Percentiles rank a stretch among this genome's conserved stretches.
Conservation (phyloP, 2,113 vertebrate genomes). For the Platanista minor region DNA sequence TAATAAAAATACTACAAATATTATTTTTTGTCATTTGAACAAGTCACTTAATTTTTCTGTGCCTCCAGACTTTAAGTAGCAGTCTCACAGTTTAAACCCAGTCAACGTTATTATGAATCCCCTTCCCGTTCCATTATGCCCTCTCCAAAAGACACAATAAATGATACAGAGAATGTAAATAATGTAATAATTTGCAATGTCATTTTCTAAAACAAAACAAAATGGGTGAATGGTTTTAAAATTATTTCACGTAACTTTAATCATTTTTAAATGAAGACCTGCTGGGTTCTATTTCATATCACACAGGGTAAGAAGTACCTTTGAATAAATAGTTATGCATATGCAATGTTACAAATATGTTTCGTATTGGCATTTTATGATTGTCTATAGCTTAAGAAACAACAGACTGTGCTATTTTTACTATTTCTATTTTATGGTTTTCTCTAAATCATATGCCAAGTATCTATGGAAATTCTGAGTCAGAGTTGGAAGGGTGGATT, state of each 20-base stretch:
- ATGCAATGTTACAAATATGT: not conserved
- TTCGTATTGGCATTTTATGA: not conserved
- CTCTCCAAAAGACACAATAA: not conserved
- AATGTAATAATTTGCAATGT: not conserved
- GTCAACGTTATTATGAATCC: not conserved
- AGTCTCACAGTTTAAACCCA: not conserved
- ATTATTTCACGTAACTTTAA: not conserved
- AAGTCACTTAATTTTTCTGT: not conserved
- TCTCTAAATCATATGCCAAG: not conserved
- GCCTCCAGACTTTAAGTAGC: not conserved
- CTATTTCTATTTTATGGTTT: not conserved
- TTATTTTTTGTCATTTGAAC: not conserved
- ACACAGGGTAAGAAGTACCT: not conserved
- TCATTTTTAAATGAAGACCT: not conserved
- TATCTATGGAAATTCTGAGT: slow-evolving; percentile 35
- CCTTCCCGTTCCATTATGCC: not conserved
- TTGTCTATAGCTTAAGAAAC: not conserved
- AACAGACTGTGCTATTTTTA: not conserved
- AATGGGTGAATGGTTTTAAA: not conserved
- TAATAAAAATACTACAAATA: not conserved
- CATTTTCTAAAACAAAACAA: not conserved
- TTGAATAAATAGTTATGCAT: not conserved
- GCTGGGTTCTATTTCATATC: not conserved
- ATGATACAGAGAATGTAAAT: not conserved
- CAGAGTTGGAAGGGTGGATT: slow-evolving; percentile 25